These are phyloP conservation scores for Phortica magna DNA, from an alignment of 2,888 invertebrate genomes.

Conservation along the genomic window DNA sequence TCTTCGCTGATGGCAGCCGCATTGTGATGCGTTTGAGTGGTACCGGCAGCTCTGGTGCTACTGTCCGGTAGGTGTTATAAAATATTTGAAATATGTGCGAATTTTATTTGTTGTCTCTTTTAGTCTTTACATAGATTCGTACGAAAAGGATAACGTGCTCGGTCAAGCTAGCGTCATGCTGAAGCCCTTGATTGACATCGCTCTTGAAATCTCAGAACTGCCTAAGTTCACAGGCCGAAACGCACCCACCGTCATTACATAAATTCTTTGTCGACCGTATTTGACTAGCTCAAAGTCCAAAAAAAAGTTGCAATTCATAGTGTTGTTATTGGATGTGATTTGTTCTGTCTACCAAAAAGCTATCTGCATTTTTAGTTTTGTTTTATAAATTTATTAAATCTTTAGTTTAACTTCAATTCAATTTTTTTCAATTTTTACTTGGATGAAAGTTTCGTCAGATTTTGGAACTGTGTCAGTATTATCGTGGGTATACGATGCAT, in stretches of 20 bases:
- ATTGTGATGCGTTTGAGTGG: slow-evolving; percentile 96
- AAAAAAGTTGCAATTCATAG: neutral
- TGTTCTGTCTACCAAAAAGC: slow-evolving; percentile 33
- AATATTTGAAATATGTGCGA: neutral
- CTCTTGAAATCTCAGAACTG: slow-evolving; percentile 90
- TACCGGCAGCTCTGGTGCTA: slow-evolving; percentile 98
- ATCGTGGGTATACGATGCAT: slow-evolving; percentile 73
- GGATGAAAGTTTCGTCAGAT: slow-evolving; percentile 55
- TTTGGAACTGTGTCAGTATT: slow-evolving; percentile 75
- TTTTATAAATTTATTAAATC: slow-evolving; percentile 51
- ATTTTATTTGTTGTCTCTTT: slow-evolving; percentile 25
- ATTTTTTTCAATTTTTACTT: slow-evolving; percentile 39
- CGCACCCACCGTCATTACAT: slow-evolving; percentile 97
- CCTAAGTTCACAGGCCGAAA: slow-evolving; percentile 91
- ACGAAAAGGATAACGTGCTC: slow-evolving; percentile 86
- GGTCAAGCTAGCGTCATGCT: slow-evolving; percentile 86
- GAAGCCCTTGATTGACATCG: slow-evolving; percentile 92
- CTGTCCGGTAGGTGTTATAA: slow-evolving; percentile 84
- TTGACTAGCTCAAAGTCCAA: neutral
- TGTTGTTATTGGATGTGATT: slow-evolving; percentile 35
- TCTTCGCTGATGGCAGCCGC: slow-evolving; percentile 96
- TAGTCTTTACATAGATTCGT: slow-evolving; percentile 95
- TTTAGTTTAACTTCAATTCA: slow-evolving; percentile 45
- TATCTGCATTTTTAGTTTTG: slow-evolving; percentile 47
- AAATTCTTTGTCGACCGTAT: slow-evolving; percentile 67